A percentile compares a stretch with the other conserved stretches of the same genome.
Evolutionary conservation across 2,797 vertebrate species (phyloP).

Genomic region (Brachyrhaphis roseni): DNA sequence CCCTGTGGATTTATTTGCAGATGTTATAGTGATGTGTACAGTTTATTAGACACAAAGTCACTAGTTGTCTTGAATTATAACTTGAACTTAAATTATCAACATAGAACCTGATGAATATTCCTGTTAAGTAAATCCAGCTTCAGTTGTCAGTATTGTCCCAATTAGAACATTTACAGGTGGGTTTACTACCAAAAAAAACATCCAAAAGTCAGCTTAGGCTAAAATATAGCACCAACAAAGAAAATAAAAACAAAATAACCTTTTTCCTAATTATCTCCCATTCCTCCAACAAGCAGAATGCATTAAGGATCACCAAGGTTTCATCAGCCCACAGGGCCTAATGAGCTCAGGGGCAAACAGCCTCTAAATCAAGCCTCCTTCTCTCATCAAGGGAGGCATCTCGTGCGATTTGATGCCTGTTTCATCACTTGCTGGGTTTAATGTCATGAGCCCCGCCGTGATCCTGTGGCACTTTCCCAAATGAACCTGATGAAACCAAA

Average conservation of each 20-base stretch:
- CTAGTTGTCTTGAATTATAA: neutral
- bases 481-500: conserved; percentile 67
- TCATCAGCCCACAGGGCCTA: conserved; percentile 67
- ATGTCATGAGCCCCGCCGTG: conserved; percentile 62
- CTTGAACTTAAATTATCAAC: neutral
- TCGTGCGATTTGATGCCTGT: conserved; percentile 45
- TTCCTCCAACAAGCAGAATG: conserved; percentile 32
- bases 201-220: conserved; percentile 39
- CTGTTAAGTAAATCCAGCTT: neutral
- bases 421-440: conserved; percentile 70
- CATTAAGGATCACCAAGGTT: conserved; percentile 67
- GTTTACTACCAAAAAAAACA: conserved; percentile 6
- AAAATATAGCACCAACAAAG: conserved; percentile 24
- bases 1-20: neutral
- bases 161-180: neutral
- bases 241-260: conserved; percentile 24
- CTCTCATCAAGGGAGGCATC: conserved; percentile 56
- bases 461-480: conserved; percentile 63
- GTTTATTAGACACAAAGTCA: neutral
- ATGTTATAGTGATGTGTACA: neutral
- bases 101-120: neutral
- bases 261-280: conserved; percentile 24
- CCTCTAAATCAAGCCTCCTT: conserved; percentile 62
- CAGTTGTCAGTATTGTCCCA: neutral
- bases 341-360: conserved; percentile 63